A percentile compares a stretch with the other conserved stretches of the same genome.
These are phyloP conservation scores for Papilio dardanus DNA, from an alignment of 1,140 invertebrate species.

Conservation along the genomic window DNA sequence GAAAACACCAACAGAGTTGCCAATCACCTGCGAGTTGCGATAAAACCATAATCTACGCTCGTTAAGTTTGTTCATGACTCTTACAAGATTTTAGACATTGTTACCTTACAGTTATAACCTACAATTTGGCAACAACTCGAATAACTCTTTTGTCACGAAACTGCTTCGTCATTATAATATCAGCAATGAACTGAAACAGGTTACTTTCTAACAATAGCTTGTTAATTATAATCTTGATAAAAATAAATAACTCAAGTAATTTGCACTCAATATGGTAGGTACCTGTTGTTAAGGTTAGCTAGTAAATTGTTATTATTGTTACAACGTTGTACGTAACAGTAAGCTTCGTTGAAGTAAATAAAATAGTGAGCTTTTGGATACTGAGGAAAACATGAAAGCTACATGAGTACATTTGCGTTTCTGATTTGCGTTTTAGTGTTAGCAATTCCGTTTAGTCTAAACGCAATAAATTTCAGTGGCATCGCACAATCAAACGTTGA, in stretches of 20 bases:
- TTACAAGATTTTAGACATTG: conserved; percentile 4
- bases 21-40: conserved; percentile 17
- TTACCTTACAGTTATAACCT: conserved; percentile 5
- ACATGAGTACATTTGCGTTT: not conserved
- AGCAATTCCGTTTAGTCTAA: conserved; percentile 5
- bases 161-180: not conserved
- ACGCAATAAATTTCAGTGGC: conserved; percentile 15
- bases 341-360: too few relatives aligned
- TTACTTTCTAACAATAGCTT: conserved; percentile 11
- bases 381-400: not conserved
- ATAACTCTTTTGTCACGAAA: conserved; percentile 9
- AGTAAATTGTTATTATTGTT: not conserved
- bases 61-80: conserved; percentile 19
- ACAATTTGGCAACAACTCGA: conserved; percentile 3
- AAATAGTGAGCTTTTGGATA: not conserved
- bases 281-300: not conserved
- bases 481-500: conserved; percentile 25
- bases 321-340: too few relatives aligned
- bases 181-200: not conserved
- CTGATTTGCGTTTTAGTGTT: not conserved
- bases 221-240: not conserved
- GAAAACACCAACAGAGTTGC: conserved; percentile 14
- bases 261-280: not conserved
- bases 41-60: conserved; percentile 20
- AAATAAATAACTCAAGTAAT: not conserved